Percentiles rank a stretch among this genome's conserved stretches.
Evolutionary conservation across 2,888 invertebrate genomes (phyloP).

Genomic region (Ceratothoa steindachneri): DNA sequence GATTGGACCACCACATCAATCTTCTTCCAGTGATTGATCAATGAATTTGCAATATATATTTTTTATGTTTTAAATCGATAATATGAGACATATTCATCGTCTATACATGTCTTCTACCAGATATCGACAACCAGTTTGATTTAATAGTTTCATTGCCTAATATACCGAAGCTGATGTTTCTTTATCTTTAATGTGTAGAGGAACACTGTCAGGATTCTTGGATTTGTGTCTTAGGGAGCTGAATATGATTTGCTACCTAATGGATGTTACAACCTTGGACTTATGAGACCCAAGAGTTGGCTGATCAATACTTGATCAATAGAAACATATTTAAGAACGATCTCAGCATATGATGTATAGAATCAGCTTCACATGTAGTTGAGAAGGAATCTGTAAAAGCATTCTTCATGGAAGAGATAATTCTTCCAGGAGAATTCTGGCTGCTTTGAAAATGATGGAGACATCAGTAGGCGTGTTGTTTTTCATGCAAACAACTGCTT

Average conservation of each 20-base stretch:
- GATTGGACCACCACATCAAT: too few species aligned
- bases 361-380: constrained; percentile 17
- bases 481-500: constrained; percentile 8
- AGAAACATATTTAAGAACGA: not conserved
- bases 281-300: not conserved
- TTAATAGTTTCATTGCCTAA: constrained; percentile 10
- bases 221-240: not conserved
- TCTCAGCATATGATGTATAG: not conserved
- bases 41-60: too few species aligned
- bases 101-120: too few species aligned
- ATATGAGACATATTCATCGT: too few species aligned
- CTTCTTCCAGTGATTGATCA: too few species aligned
- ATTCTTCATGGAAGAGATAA: constrained; percentile 12
- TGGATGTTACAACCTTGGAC: not conserved
- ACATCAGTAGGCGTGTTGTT: constrained; percentile 15
- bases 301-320: constrained; percentile 7
- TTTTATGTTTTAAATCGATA: too few species aligned
- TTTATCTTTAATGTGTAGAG: constrained; percentile 7
- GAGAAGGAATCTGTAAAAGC: constrained; percentile 17
- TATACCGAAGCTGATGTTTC: constrained; percentile 17
- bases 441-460: constrained; percentile 21
- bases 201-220: constrained; percentile 3
- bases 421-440: constrained; percentile 18
- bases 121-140: too few species aligned
- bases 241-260: not conserved